Conservation (phyloP, 2,797 vertebrate species). For the Tapera naevia region DNA sequence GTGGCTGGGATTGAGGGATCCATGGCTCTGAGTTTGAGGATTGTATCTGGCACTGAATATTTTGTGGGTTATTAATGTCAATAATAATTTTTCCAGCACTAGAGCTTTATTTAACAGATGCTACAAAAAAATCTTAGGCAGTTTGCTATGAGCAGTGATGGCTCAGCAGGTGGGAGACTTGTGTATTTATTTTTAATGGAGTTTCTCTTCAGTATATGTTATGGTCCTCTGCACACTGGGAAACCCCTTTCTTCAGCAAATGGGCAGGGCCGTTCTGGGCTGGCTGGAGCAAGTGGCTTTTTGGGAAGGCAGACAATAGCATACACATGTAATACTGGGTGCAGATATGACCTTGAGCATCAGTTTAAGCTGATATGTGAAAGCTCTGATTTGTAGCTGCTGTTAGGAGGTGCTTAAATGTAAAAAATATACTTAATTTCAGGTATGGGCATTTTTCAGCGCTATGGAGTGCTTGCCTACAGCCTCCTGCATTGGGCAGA, state of each 20-base stretch:
- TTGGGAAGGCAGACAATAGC: background rate
- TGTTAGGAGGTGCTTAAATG: background rate
- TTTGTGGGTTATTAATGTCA: background rate
- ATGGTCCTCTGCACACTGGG: background rate
- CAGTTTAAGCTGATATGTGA: background rate
- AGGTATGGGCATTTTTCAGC: background rate
- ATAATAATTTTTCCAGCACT: background rate
- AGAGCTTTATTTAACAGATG: slow-evolving; percentile 7
- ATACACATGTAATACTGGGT: background rate
- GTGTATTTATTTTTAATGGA: slow-evolving; percentile 18
- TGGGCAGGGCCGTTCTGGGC: background rate
- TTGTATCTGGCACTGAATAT: background rate
- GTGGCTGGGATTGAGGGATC: background rate
- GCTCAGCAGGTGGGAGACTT: background rate
- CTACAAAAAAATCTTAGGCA: background rate
- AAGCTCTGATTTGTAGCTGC: background rate
- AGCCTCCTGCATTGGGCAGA: background rate
- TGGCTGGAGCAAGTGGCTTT: background rate
- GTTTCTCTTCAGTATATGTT: background rate
- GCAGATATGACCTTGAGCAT: background rate
- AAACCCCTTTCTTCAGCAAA: background rate
- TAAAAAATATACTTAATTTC: background rate
- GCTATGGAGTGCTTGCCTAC: background rate
- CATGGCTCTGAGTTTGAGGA: background rate
- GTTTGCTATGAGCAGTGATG: background rate